Base-by-base conservation (phyloP, 2,888 invertebrate genomes). In the Ryuthela nishihirai region DNA sequence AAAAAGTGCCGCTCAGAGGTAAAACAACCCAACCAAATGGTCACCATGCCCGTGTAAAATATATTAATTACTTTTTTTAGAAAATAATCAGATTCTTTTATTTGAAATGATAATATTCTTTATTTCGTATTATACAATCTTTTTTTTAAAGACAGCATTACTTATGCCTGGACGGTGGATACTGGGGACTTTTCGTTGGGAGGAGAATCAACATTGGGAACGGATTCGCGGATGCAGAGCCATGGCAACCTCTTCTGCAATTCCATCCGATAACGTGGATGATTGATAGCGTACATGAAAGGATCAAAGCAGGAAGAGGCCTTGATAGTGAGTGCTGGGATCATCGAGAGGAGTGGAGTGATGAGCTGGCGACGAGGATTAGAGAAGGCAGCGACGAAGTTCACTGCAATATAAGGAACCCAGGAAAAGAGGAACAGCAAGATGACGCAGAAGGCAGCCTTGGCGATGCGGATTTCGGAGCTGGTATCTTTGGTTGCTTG, bases 371-470 rank as follows among this genome's bases (percentile, higher is more conserved):
- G 80, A 67, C 81, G 75, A 1, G 84, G 84, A 12, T 53, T 40
- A 0, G 60, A 54, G 63, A 82, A 81, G 66, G 86, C 82, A 0
- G 88, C 88, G 18, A 88, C 72, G 32, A 89, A 78, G 12, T 88
- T 82, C 0, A 89, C 83, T 0, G 84, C 73, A 0, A 88, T 83
- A 70, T 89, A 89, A 0, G 89, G 89, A 0, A 87, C 85, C 89
- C 89, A 90, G 0, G 88, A 83, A 12, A 83, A 69, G 70, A 88
- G 83, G 81, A 88, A 90, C 63, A 88, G 71, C 0, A 80, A 79
- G 63, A 88, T 84, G 0, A 87, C 82, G 23, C 79, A 78, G 54
- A 85, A 80, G 17, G 86, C 84, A 45, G 85, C 79, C 53, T 81
- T 76, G 0, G 87, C 84, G 43, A 87, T 75, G 72, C 83, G 83